phyloP scores from a whole-genome alignment of 2,888 invertebrate species.

The Sphaerophoria rueppellii region DNA sequence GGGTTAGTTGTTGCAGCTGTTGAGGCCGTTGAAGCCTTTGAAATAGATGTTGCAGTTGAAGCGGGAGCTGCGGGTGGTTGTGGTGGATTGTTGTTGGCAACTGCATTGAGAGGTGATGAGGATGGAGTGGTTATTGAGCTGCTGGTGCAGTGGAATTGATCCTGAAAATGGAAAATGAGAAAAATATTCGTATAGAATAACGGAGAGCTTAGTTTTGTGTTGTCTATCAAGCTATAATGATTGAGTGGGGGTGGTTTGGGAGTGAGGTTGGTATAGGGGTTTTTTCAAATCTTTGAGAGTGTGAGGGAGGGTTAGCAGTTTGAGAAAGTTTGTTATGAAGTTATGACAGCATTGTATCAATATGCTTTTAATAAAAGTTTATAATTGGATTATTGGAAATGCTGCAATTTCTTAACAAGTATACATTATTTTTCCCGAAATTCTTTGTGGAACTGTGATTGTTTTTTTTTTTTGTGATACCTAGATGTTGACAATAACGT shows the following conservation, averaged over 20 bases:
- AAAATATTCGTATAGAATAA: not conserved
- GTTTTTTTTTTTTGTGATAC: not conserved
- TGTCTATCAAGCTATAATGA: slow-evolving; percentile 22
- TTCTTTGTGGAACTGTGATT: not conserved
- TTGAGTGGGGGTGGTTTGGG: not conserved
- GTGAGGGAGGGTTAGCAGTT: not conserved
- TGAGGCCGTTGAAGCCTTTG: too few relatives aligned
- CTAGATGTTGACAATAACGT: too few relatives aligned
- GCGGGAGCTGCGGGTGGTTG: not conserved
- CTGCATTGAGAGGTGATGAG: slow-evolving; percentile 61
- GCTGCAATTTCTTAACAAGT: not conserved
- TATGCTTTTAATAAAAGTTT: slow-evolving; percentile 28
- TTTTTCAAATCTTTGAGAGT: not conserved
- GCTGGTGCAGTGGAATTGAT: slow-evolving; percentile 63
- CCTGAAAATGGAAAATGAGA: slow-evolving; percentile 62
- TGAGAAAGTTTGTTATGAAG: not conserved
- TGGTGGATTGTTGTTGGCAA: slow-evolving; percentile 5
- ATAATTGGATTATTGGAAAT: not conserved
- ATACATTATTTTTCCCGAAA: not conserved
- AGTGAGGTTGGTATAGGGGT: not conserved
- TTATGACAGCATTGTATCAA: slow-evolving; percentile 1
- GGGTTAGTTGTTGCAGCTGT: slow-evolving; percentile 37
- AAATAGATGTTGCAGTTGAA: slow-evolving; percentile 1
- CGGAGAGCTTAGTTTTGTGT: slow-evolving; percentile 20
- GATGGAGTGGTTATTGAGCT: slow-evolving; percentile 67